Evolutionary conservation across 2,797 vertebrate species (phyloP).

Genomic region (Diglossa cyanea): DNA sequence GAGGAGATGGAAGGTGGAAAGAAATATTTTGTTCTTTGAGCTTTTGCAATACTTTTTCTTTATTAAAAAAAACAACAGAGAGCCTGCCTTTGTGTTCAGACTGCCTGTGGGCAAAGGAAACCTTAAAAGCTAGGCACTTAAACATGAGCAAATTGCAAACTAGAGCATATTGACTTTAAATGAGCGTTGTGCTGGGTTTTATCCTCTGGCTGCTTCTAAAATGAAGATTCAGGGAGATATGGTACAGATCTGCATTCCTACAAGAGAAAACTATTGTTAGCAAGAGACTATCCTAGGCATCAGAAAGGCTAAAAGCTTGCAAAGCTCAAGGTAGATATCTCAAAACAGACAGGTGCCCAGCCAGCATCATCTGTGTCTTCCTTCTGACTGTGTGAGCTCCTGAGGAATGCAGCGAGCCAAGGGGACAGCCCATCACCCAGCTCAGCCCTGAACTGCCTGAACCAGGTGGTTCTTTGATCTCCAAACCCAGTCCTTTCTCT

Average conservation of each 20-base stretch:
- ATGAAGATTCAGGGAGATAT: not conserved
- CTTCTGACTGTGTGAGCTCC: not conserved
- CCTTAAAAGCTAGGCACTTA: slow-evolving; percentile 44
- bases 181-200: not conserved
- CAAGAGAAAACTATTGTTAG: not conserved
- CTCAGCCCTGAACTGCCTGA: not conserved
- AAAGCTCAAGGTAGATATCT: not conserved
- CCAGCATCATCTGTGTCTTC: not conserved
- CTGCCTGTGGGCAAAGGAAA: slow-evolving; percentile 42
- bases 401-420: not conserved
- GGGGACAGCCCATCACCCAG: not conserved
- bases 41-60: not conserved
- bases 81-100: slow-evolving; percentile 17
- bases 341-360: not conserved
- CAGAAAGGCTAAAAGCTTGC: not conserved
- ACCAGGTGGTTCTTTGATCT: not conserved
- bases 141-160: slow-evolving; percentile 20
- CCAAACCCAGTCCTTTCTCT: not conserved
- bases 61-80: not conserved
- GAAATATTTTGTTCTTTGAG: not conserved
- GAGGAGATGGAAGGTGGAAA: not conserved
- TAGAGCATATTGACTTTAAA: slow-evolving; percentile 48
- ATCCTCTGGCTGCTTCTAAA: slow-evolving; percentile 41
- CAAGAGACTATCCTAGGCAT: not conserved
- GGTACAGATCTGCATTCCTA: not conserved